Base-by-base conservation (phyloP, 2,888 invertebrate species). In the Hemithea aestivaria region DNA sequence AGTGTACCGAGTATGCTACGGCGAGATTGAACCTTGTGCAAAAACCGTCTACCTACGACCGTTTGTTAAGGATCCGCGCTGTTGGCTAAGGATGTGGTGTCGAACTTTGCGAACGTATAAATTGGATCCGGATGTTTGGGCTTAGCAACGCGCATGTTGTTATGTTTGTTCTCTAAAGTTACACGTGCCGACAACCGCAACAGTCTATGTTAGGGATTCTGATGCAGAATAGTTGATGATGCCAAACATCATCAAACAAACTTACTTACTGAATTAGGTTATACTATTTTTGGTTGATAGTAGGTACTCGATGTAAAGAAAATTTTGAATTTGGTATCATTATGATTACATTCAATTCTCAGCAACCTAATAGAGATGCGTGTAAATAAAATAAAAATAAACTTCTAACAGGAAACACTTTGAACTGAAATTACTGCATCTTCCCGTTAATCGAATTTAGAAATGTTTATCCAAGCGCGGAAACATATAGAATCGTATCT, bases 1-100 rank as follows among this genome's bases (percentile, higher is more conserved):
- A 83, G 84, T 81, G 70, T 66, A 51, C 68, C 48, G 46, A 39
- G 48, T 50, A 40, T 25, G 35, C 29, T 28, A 28, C 20, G 16
- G 35, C 20, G 35, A 51, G 46, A 50, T 50, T 48, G 42, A 48
- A 46, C 28, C 27, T 16, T 5, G 40, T 42, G 47, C 7, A 47
- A 53, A 51, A 46, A 48, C 27, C 28, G 40, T 36, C 44, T 42
- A 40, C 33, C 34, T 38, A 11, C 9, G 6, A 39, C 39, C 33
- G 35, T 40, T 40, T 42, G 42, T 43, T 42, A 44, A 38, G 44
- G 48, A 41, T 37, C 29, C 46, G 38, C 33, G 43, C 35, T 45
- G 37, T 35, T 35, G 45, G 45, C 43, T 48, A 44, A 48, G 50
- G 52, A 50, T 50, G 50, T 42, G 47, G 50, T 39, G 42, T 46